These are phyloP conservation scores for Drosophila austrosaltans DNA, from an alignment of 2,888 invertebrate species.

Conservation along the genomic window DNA sequence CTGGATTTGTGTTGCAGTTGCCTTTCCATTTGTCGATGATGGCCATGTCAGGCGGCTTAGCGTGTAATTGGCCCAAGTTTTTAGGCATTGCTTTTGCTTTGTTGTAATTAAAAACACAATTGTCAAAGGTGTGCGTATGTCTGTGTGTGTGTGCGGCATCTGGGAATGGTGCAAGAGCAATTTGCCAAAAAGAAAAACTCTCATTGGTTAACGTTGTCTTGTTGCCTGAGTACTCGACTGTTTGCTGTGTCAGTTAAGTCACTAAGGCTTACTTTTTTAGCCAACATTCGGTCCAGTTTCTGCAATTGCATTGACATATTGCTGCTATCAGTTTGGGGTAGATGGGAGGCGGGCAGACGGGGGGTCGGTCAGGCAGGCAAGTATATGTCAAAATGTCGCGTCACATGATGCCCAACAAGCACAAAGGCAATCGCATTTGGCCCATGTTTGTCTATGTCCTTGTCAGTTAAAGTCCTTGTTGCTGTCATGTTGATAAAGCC, in stretches of 20 bases:
- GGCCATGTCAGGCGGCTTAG: conserved; percentile 42
- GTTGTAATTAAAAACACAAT: conserved; percentile 66
- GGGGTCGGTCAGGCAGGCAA: conserved; percentile 32
- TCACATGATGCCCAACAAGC: conserved; percentile 48
- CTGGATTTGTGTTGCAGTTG: conserved; percentile 35
- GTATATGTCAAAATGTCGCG: conserved; percentile 68
- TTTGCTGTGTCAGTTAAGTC: conserved; percentile 27
- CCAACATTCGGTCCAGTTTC: conserved; percentile 48
- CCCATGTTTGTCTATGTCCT: conserved; percentile 35
- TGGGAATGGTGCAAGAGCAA: conserved; percentile 27
- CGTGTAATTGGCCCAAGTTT: conserved; percentile 48
- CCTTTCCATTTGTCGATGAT: conserved; percentile 27
- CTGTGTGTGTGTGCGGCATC: conserved; percentile 17
- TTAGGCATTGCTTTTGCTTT: conserved; percentile 45
- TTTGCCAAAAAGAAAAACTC: conserved; percentile 36
- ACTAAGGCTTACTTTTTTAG: conserved; percentile 22
- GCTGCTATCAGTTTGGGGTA: conserved; percentile 60
- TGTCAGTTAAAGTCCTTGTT: conserved; percentile 9
- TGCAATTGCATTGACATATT: conserved; percentile 76
- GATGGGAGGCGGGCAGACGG: not conserved
- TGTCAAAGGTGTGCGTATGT: conserved; percentile 52
- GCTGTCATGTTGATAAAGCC: conserved; percentile 51
- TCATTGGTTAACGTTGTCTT: conserved; percentile 46
- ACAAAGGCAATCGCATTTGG: conserved; percentile 34
- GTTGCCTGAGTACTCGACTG: conserved; percentile 55